Evolutionary conservation across 2,113 vertebrate genomes (phyloP).

Genomic region (Zapus hudsonius): DNA sequence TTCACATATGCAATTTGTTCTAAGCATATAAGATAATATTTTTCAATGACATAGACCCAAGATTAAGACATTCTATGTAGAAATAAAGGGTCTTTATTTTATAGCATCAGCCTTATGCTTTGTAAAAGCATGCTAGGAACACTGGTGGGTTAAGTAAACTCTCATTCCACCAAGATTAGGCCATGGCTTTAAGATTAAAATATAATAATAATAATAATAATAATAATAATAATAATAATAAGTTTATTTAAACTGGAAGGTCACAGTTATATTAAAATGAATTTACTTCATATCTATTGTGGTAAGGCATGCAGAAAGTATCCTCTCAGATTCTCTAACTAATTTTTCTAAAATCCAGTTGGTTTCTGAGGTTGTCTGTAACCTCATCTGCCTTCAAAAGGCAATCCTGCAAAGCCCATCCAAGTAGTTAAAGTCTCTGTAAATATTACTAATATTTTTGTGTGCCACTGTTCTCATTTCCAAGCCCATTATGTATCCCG

Average conservation of each 20-base stretch:
- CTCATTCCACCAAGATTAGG: not conserved
- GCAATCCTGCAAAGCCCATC: not conserved
- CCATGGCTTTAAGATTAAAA: not conserved
- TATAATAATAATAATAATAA: not conserved
- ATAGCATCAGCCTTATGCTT: not conserved
- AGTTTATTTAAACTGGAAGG: not conserved
- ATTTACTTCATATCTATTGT: not conserved
- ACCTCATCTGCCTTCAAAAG: not conserved
- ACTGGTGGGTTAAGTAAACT: not conserved
- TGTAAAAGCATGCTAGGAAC: not conserved
- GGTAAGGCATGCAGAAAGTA: constrained; percentile 1
- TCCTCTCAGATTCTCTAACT: not conserved
- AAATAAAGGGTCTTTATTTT: not conserved
- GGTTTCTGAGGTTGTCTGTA: constrained; percentile 62
- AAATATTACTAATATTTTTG: not conserved
- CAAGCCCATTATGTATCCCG: not conserved
- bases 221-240: not conserved
- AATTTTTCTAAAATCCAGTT: constrained; percentile 16
- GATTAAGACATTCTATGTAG: not conserved
- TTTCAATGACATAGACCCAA: not conserved
- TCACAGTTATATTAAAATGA: not conserved
- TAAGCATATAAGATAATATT: not conserved
- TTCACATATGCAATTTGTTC: not conserved
- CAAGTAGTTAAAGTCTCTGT: not conserved
- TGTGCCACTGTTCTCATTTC: not conserved